Evolutionary conservation across 2,888 invertebrate genomes (phyloP).

Genomic region (Brassicogethes aeneus): DNA sequence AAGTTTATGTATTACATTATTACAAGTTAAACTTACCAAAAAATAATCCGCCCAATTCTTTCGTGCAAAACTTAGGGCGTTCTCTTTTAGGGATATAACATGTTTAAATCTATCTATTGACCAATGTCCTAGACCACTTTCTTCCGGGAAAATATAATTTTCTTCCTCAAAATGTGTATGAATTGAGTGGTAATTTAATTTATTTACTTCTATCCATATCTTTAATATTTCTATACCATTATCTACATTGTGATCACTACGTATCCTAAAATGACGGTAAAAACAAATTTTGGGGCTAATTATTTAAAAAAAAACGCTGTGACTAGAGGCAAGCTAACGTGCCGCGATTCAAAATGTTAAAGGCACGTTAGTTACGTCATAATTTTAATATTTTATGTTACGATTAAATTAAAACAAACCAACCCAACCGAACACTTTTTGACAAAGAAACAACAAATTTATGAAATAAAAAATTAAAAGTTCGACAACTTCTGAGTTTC

Average conservation of each 20-base stretch:
- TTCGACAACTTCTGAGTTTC: no score
- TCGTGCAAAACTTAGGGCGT: conserved; percentile 62
- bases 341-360: no score
- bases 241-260: conserved; percentile 82
- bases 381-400: no score
- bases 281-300: no score
- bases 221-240: conserved; percentile 62
- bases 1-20: no score
- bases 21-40: conserved; percentile 77
- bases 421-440: no score
- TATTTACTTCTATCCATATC: conserved; percentile 58
- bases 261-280: conserved; percentile 62
- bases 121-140: conserved; percentile 65
- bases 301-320: no score
- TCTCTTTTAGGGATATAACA: conserved; percentile 70
- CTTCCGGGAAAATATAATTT: conserved; percentile 45
- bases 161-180: conserved; percentile 47
- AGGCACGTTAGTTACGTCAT: no score
- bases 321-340: no score
- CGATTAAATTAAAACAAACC: no score
- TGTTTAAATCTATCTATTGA: conserved; percentile 63
- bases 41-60: conserved; percentile 82
- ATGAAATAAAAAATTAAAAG: no score
- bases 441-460: no score
- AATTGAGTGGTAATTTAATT: conserved; percentile 61